A percentile compares a stretch with the other conserved stretches of the same genome.
Evolutionary conservation across 1,140 invertebrate genomes (phyloP).

Genomic region (Theocolax elegans): DNA sequence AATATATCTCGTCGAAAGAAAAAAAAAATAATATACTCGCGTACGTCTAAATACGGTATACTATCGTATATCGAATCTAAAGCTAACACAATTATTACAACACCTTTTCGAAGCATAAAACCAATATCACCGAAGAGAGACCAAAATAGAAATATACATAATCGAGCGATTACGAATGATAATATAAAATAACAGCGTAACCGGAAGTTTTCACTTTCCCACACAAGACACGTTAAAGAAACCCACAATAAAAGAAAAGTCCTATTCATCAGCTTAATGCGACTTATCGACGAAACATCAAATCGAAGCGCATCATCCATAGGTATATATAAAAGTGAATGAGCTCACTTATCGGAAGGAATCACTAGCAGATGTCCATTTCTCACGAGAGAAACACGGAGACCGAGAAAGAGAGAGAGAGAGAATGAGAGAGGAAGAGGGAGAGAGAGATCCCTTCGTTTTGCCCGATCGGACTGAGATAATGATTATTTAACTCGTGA

Average conservation of each 20-base stretch:
- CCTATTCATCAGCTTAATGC: conserved; percentile 9
- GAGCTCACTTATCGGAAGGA: neutral
- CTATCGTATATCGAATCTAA: too few relatives aligned
- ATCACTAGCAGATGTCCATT: conserved; percentile 33
- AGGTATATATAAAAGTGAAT: neutral
- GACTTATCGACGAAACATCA: conserved; percentile 6
- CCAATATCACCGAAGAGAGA: too few relatives aligned
- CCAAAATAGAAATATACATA: too few relatives aligned
- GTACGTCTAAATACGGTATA: too few relatives aligned
- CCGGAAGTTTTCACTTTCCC: neutral
- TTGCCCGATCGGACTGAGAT: conserved; percentile 37
- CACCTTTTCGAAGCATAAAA: too few relatives aligned
- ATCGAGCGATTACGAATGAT: too few relatives aligned
- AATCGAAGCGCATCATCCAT: neutral
- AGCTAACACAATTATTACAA: too few relatives aligned
- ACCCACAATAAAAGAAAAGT: neutral
- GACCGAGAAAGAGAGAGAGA: too few relatives aligned
- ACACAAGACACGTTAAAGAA: neutral
- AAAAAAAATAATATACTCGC: too few relatives aligned
- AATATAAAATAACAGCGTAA: neutral
- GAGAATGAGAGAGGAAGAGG: too few relatives aligned
- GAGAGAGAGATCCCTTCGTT: conserved; percentile 8
- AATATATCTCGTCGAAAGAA: too few relatives aligned
- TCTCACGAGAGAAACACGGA: conserved; percentile 19
- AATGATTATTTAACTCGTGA: conserved; percentile 35